Evolutionary conservation across 1,140 invertebrate genomes (phyloP).

Genomic region (Drosophila serrata): DNA sequence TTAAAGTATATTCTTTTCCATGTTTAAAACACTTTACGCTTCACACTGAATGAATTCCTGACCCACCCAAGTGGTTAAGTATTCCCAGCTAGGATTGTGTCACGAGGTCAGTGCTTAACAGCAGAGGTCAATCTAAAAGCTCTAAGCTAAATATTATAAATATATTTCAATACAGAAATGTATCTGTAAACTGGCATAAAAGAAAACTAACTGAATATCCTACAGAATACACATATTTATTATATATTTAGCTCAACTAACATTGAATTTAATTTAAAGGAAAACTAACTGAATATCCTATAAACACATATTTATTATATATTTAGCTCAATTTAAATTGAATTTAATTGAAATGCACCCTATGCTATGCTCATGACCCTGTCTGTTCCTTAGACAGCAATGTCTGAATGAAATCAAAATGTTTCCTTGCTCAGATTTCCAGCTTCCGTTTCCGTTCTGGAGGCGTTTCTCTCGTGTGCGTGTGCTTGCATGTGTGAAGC

Average conservation of each 20-base stretch:
- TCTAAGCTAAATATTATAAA: no score
- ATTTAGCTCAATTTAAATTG: no score
- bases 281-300: no score
- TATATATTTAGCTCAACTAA: no score
- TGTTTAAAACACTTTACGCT: slow-evolving; percentile 11
- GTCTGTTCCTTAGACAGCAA: neutral
- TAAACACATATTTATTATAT: no score
- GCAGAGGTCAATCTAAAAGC: neutral
- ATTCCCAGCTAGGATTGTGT: slow-evolving; percentile 8
- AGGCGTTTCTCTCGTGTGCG: slow-evolving; percentile 11
- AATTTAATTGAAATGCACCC: neutral
- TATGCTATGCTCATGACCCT: neutral
- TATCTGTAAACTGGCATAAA: no score
- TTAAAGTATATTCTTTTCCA: neutral
- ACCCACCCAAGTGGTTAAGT: slow-evolving; percentile 4
- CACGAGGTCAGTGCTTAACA: slow-evolving; percentile 7
- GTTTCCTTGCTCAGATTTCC: slow-evolving; percentile 49
- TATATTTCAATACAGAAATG: neutral
- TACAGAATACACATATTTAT: no score
- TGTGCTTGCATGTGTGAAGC: slow-evolving; percentile 43
- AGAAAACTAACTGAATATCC: no score
- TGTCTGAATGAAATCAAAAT: slow-evolving; percentile 47
- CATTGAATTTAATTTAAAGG: no score
- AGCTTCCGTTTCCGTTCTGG: slow-evolving; percentile 51
- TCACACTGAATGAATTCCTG: neutral